A percentile compares a stretch with the other conserved stretches of the same genome.
Conservation (phyloP, 2,888 invertebrate genomes). For the Ceriagrion tenellum region DNA sequence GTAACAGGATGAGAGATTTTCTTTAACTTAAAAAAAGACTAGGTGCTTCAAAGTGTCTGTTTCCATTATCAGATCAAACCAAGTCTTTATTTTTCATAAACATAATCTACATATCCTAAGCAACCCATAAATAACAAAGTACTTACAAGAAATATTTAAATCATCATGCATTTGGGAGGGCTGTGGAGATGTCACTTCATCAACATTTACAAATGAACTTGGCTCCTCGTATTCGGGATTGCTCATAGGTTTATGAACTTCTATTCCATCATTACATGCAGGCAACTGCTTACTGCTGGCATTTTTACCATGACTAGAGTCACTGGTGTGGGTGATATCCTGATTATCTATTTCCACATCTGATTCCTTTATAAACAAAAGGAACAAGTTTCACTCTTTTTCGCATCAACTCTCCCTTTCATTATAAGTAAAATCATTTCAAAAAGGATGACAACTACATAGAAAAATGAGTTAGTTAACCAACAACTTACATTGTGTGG, state of each 20-base stretch:
- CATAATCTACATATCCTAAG: too few species aligned
- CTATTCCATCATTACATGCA: background rate
- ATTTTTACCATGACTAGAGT: background rate
- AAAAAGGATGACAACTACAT: background rate
- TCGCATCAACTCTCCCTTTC: background rate
- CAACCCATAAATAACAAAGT: background rate
- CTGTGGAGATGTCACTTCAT: background rate
- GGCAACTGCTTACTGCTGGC: background rate
- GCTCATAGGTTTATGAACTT: background rate
- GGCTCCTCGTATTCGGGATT: background rate
- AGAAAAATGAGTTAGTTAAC: background rate
- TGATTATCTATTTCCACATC: background rate
- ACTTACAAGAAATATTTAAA: constrained; percentile 55
- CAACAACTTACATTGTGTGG: background rate
- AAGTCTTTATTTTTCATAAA: too few species aligned
- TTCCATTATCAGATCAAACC: too few species aligned
- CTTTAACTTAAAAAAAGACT: too few species aligned
- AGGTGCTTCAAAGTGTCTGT: too few species aligned
- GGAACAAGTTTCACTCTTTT: background rate
- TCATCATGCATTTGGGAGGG: background rate
- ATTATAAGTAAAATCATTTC: background rate
- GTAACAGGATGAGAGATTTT: too few species aligned
- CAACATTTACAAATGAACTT: background rate
- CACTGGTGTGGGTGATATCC: background rate
- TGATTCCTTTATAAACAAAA: background rate